Conservation (phyloP, 2,888 invertebrate genomes). For the Lamellibrachia columna region DNA sequence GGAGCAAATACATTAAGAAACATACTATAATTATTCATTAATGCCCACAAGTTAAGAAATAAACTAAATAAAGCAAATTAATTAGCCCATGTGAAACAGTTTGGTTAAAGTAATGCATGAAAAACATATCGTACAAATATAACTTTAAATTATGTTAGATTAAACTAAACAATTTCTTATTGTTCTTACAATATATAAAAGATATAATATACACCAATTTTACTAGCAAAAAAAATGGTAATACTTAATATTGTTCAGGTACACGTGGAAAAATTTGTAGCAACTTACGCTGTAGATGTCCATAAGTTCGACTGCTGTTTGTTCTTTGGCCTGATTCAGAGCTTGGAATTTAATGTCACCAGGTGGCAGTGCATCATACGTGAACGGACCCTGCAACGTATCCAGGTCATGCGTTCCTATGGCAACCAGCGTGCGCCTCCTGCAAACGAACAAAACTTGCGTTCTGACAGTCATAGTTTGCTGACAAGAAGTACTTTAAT, state of each 20-base stretch:
- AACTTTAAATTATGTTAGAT: background rate
- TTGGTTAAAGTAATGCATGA: no score
- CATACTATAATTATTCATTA: no score
- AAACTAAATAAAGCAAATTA: no score
- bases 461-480: background rate
- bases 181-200: background rate
- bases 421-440: slow-evolving; percentile 89
- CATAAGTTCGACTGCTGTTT: slow-evolving; percentile 87
- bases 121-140: background rate
- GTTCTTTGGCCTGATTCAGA: slow-evolving; percentile 87
- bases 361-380: slow-evolving; percentile 89
- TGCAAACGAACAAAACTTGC: slow-evolving; percentile 48
- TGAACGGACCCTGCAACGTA: slow-evolving; percentile 85
- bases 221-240: background rate
- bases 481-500: background rate
- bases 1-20: no score
- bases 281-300: slow-evolving; percentile 79
- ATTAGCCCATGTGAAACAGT: no score
- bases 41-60: no score
- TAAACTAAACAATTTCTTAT: background rate
- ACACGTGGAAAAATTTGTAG: slow-evolving; percentile 18
- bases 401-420: slow-evolving; percentile 98
- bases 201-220: background rate
- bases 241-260: background rate
- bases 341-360: slow-evolving; percentile 88